Evolutionary conservation across 30 jellyfish, hydroid and myxozoan genomes (phyloP), one percentile per base, ranked within the genome.

Genomic region (Mastigias papua): DNA sequence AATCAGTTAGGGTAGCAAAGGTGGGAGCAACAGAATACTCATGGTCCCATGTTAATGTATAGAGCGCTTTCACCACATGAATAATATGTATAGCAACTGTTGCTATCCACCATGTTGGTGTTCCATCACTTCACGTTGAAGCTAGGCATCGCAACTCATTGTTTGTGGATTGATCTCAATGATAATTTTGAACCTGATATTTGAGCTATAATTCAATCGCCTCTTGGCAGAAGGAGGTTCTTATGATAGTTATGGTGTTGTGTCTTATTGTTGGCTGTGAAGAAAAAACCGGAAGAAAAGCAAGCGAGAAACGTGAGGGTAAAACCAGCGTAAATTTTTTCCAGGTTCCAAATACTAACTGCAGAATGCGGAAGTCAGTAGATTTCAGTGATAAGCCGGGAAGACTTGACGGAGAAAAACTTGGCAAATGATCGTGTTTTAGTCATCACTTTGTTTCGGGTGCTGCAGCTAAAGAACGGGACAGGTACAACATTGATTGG

Each of bases 311-410:
- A 46, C 16, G 72, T 0, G 82, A 62, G 67, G 81, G 50, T 49
- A 34, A 75, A 33, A 75, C 66, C 34, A 84, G 84, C 76, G 32
- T 34, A 11, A 62, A 46, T 1, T 74, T 74, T 62, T 86, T 28
- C 65, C 76, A 80, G 73, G 87, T 84, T 51, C 95, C 90, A 73
- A 75, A 3, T 28, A 65, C 48, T 86, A 37, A 1, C 69, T 28
- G 27, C 76, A 27, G 92, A 82, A 29, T 76, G 85, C 64, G 66
- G 78, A 69, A 1, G 85, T 23, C 46, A 48, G 48, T 82, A 85
- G 86, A 82, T 82, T 31, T 34, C 84, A 68, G 92, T 84, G 20
- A 66, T 82, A 27, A 82, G 85, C 85, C 92, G 92, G 77, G 85
- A 50, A 21, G 75, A 46, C 64, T 5, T 82, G 34, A 66, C 75